These are phyloP conservation scores for Drosophila oshimai DNA, from an alignment of 1,140 invertebrate species.

Conservation along the genomic window DNA sequence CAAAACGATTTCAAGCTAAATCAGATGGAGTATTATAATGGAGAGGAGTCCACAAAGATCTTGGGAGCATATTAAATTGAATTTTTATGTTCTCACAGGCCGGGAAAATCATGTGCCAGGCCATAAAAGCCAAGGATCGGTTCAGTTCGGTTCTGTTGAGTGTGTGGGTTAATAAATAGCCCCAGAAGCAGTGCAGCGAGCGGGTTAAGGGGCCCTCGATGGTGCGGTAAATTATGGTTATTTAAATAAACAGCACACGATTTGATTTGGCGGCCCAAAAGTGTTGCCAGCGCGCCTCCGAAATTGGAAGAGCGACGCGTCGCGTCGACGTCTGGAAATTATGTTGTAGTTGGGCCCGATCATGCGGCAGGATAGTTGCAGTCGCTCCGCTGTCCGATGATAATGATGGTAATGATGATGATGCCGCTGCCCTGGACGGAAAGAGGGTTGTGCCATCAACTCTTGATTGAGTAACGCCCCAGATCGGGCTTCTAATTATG, in stretches of 20 bases:
- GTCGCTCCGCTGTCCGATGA: neutral
- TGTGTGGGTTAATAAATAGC: constrained; percentile 75
- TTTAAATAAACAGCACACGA: constrained; percentile 84
- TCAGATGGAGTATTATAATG: neutral
- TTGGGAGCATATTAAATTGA: constrained; percentile 71
- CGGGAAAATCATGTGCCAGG: constrained; percentile 61
- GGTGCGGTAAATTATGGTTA: constrained; percentile 80
- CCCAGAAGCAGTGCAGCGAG: constrained; percentile 10
- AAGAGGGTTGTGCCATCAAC: constrained; percentile 75
- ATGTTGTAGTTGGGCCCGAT: constrained; percentile 68
- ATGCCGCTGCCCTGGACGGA: constrained; percentile 13
- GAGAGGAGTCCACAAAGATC: constrained; percentile 9
- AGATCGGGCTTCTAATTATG: constrained; percentile 71
- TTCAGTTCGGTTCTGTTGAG: neutral
- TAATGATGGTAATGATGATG: constrained; percentile 33
- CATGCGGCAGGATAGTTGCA: constrained; percentile 40
- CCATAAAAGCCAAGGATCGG: constrained; percentile 56
- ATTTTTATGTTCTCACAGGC: constrained; percentile 77
- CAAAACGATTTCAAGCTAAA: constrained; percentile 67
- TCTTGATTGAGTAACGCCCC: constrained; percentile 81
- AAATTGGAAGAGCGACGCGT: constrained; percentile 58
- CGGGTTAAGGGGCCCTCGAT: constrained; percentile 11
- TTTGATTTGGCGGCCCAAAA: constrained; percentile 75
- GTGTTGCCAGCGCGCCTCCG: constrained; percentile 70
- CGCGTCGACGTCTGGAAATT: constrained; percentile 58